A percentile compares a stretch with the other conserved stretches of the same genome.
These are phyloP conservation scores for Cyprinodon brontotheroides DNA, from an alignment of 2,113 vertebrate species.

Conservation along the genomic window DNA sequence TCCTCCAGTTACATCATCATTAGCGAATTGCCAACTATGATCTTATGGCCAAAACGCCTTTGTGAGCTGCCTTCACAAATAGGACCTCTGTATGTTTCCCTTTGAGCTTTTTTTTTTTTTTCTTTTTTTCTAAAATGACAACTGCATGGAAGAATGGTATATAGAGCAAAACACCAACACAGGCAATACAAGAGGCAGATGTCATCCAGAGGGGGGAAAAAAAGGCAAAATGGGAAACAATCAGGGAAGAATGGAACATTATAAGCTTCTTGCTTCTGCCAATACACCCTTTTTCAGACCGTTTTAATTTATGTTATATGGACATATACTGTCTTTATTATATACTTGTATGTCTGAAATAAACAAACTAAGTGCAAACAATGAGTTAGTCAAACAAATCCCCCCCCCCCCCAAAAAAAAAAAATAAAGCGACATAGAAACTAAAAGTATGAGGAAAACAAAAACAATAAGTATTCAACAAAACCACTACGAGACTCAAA, in stretches of 20 bases:
- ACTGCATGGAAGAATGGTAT: conserved; percentile 26
- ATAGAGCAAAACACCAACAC: conserved; percentile 39
- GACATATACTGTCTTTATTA: no score
- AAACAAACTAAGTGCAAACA: conserved; percentile 54
- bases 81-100: conserved; percentile 56
- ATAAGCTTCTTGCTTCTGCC: no score
- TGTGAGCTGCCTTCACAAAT: conserved; percentile 42
- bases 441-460: not conserved
- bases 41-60: conserved; percentile 23
- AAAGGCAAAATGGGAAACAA: conserved; percentile 37
- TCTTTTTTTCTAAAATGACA: conserved; percentile 37
- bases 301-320: no score
- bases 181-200: conserved; percentile 37
- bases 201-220: conserved; percentile 37
- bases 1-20: conserved; percentile 32
- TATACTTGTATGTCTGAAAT: no score
- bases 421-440: not conserved
- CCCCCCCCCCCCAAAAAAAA: not conserved
- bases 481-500: not conserved
- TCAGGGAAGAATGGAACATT: conserved; percentile 33
- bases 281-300: no score
- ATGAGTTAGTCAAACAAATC: conserved; percentile 72
- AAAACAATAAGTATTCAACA: not conserved
- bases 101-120: conserved; percentile 39
- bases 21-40: conserved; percentile 32